Base-by-base conservation (phyloP, 2,113 vertebrate species). In the Oreochromis tanganicae region DNA sequence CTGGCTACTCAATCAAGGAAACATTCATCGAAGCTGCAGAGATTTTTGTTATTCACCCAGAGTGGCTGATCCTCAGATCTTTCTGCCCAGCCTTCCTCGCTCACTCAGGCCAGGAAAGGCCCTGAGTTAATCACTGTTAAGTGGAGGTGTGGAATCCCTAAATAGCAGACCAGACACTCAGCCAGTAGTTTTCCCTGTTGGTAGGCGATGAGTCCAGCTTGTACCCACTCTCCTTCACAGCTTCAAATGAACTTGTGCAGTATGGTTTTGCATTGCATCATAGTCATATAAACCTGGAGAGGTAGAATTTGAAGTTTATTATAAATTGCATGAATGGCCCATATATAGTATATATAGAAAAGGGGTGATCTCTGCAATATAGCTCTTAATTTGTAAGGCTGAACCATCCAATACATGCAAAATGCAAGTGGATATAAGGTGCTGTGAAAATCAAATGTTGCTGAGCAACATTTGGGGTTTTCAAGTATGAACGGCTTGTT, bases 101-200 rank as follows among this genome's bases (percentile, higher is more conserved):
- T 80, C 14, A 63, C 75, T 50, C 83, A 54, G 81, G 73, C 83
- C 89, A 94, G 92, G 87, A 93, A 90, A 88, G 87, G 83, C 79
- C 56, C 85, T 9, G 13, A 81, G 82, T 56, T 93, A 93, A 94
- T 92, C 86, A 90, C 80, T 3, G 52, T 48, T 57, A 90, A 88
- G 66, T 82, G 46, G 75, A 19, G 21, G 52, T 24, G 27, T 61
- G 63, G 52, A 84, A 68, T 61, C 48, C 78, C 87, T 85, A 43
- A 63, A 24, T 36, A 68, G 71, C 73, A 88, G 78, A 63, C 56
- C 41, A 80, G 52, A 90, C 57, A 78, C 34, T 19, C 38, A 19
- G 38, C 14, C 19, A 82, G 41, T 9, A 7, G 41, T 81, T 56
- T n/a, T 81, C 9, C 83, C 41, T 81, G 75, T 7, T 52, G 59